Percentiles rank a stretch among this genome's conserved stretches.
These are phyloP conservation scores for Drosophila triauraria DNA, from an alignment of 1,140 invertebrate species.

Conservation along the genomic window DNA sequence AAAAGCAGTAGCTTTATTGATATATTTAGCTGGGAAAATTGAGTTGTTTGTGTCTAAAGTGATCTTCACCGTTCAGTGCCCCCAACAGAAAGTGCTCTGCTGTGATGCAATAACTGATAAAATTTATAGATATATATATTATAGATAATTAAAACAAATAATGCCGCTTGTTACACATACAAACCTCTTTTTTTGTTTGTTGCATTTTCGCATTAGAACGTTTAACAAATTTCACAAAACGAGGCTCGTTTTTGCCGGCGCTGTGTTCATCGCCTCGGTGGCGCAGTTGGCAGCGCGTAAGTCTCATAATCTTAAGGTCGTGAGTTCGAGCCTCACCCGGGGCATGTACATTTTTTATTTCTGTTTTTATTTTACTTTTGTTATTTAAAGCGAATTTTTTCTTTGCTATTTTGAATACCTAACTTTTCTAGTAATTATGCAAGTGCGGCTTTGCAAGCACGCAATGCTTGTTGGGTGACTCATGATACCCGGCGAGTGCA, in stretches of 20 bases:
- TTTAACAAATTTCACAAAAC: neutral
- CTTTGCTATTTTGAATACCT: neutral
- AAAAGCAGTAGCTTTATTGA: neutral
- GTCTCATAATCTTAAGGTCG: slow-evolving; percentile 99
- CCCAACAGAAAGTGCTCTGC: neutral
- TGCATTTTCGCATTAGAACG: slow-evolving; percentile 2
- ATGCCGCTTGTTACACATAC: neutral
- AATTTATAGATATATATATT: too few relatives aligned
- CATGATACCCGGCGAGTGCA: slow-evolving; percentile 12
- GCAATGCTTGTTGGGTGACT: slow-evolving; percentile 21
- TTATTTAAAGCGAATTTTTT: slow-evolving; percentile 4
- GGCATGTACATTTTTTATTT: slow-evolving; percentile 86
- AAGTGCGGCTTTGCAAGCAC: slow-evolving; percentile 2
- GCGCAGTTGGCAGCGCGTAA: slow-evolving; percentile 98
- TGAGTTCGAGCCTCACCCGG: slow-evolving; percentile 98
- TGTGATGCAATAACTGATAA: slow-evolving; percentile 11
- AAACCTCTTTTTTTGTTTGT: neutral
- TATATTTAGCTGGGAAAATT: neutral
- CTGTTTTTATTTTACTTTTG: neutral
- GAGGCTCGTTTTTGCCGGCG: slow-evolving; percentile 16
- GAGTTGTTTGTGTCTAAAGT: too few relatives aligned
- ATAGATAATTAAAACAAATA: slow-evolving; percentile 14
- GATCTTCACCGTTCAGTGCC: slow-evolving; percentile 8
- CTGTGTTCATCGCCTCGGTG: slow-evolving; percentile 89
- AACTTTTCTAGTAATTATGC: slow-evolving; percentile 1